Base-by-base conservation (phyloP, 2,797 vertebrate species). In the Gallinago stenura region DNA sequence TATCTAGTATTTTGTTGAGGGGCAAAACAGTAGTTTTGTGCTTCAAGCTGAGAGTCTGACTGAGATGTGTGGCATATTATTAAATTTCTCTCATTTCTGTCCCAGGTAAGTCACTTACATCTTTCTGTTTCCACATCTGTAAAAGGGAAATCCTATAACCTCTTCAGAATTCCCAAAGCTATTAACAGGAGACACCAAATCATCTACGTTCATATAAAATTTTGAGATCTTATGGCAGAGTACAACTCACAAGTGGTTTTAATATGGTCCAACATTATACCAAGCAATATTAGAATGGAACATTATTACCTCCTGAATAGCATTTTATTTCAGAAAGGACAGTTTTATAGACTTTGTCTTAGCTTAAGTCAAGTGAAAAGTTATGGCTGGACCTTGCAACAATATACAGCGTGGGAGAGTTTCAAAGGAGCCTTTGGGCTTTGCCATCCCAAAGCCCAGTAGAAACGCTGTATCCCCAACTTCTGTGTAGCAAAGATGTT, bases 51-150 rank as follows among this genome's bases (percentile, higher is more conserved):
- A 70, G 26, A 91, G 10, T 28, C 22, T 75, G 53, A 18, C 18
- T 78, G 39, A 93, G 22, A 88, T 3, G 4, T 8, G 31, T 72
- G 66, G 30, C 10, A 19, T 91, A 60, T 58, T 65, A 66, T 48
- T 69, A 83, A 57, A 81, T 65, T 71, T 62, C 41, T 43, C 57
- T 78, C 35, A 62, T 86, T 96, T 88, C 81, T 91, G 86, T 88
- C 39, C 69, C 77, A 83, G n/a, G 39, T 20, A 93, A 86, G 39
- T 56, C 25, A 88, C 80, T 91, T 71, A 60, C 77, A 93, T 62
- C 50, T 56, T 76, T 83, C 61, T 88, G 18, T 51, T 93, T 90
- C 77, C 65, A 82, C 28, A 60, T 70, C 57, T 84, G 43, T 83
- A 50, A 84, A 83, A 84, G 25, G 14, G 39, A 92, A 92, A 83